Evolutionary conservation across 92 coral and sea anemone genomes (phyloP), one percentile per base, ranked within the genome.

Genomic region (Zoanthus gigantus): DNA sequence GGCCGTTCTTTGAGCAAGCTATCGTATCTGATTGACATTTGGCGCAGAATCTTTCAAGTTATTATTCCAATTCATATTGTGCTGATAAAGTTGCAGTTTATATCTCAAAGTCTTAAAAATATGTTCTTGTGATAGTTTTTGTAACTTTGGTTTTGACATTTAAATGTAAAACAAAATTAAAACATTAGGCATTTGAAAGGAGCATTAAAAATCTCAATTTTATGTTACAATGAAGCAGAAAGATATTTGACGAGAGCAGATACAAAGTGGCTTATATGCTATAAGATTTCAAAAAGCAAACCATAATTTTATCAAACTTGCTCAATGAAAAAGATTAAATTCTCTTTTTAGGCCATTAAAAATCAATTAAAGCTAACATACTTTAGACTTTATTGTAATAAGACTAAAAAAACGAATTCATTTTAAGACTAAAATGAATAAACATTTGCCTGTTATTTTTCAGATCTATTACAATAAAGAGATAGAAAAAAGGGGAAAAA

Each of bases 1-100:
- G 82, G 82, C 82, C 67, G 14, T 77, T 56, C 66, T 53, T 53
- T 77, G 47, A 54, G 44, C 28, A 77, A 77, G 52, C 82, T 12
- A 53, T 67, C 15, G 13, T 77, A 77, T 77, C 68, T 77, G 23
- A 54, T 77, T 77, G 23, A 77, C 54, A 77, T 30, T 77, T 31
- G 23, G 67, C 82, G 67, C 34, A 74, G 79, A 34, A 77, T 30
- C 68, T 77, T 77, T 54, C 12, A 32, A 53, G 67, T 77, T 52
- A 54, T 77, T 54, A 14, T 54, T 56, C 6, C 45, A 77, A 16
- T 77, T 77, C 46, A 54, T 77, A 14, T 9, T 77, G 17, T 77
- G 53, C 17, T 44, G 65, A 77, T 54, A 53, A 77, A 34, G 29
- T 11, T 9, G 54, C 7, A 75, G 12, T n/a, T 48, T 30, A 77